Conservation (phyloP, 2,888 invertebrate genomes). For the Pimpla rufipes region DNA sequence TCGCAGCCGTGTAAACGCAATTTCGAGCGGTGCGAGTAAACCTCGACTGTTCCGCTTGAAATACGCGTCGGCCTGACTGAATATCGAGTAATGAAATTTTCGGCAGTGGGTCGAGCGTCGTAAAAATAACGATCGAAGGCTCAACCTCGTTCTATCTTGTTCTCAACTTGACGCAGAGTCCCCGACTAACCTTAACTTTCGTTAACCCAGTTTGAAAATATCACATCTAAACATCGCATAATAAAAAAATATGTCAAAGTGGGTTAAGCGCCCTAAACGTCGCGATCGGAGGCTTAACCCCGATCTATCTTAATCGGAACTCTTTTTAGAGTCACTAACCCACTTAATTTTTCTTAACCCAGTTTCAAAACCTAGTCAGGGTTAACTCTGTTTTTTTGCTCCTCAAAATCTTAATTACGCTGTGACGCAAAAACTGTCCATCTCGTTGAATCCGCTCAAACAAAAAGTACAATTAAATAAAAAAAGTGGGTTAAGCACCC, state of each 20-base stretch:
- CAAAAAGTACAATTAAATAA: no score
- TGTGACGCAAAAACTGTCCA: neutral
- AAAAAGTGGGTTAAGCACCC: neutral
- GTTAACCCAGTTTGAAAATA: neutral
- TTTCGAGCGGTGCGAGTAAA: neutral
- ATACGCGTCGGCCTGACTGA: neutral
- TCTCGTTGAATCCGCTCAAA: neutral
- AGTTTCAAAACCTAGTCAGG: neutral
- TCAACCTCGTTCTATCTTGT: neutral
- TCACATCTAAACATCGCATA: neutral
- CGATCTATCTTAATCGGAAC: neutral
- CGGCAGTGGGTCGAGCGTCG: neutral
- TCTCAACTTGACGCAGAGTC: neutral
- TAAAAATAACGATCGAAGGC: neutral
- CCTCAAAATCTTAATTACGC: neutral
- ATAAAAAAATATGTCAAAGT: no score
- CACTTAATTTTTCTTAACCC: neutral
- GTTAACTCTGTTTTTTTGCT: neutral
- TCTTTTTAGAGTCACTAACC: neutral
- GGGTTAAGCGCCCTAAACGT: neutral
- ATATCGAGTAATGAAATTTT: neutral
- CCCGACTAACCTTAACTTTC: neutral
- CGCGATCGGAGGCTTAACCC: neutral
- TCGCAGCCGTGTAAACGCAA: neutral
- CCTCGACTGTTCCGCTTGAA: neutral